Conservation (phyloP, 2,888 invertebrate genomes). For the Alentia gelatinosa region DNA sequence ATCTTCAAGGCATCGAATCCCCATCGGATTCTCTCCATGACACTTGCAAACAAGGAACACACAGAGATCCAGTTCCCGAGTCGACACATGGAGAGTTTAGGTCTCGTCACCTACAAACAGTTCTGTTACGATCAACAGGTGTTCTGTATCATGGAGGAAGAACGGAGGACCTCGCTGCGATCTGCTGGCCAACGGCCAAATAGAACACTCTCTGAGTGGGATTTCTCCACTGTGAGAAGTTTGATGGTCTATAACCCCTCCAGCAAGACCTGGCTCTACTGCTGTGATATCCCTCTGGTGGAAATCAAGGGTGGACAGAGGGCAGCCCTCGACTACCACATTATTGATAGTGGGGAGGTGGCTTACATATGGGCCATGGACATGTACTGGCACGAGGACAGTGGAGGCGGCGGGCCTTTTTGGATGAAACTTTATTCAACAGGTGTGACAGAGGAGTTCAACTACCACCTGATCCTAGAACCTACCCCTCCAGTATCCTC, state of each 20-base stretch:
- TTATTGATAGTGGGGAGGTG: background rate
- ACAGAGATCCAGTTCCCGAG: background rate
- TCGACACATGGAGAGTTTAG: background rate
- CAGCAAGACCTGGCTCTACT: slow-evolving; percentile 17
- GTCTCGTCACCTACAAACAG: slow-evolving; percentile 35
- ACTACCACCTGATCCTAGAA: background rate
- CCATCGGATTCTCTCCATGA: background rate
- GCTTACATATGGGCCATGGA: slow-evolving; percentile 49
- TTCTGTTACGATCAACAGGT: slow-evolving; percentile 27
- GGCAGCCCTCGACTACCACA: slow-evolving; percentile 22
- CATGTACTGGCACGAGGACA: slow-evolving; percentile 31
- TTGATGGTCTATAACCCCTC: background rate
- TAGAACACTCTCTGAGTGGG: background rate
- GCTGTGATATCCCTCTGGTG: slow-evolving; percentile 16
- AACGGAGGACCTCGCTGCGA: background rate
- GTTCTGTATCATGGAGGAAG: slow-evolving; percentile 30
- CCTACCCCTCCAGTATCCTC: slow-evolving; percentile 20
- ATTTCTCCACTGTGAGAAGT: background rate
- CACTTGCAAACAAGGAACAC: background rate
- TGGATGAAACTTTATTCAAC: slow-evolving; percentile 6
- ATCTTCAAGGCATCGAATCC: slow-evolving; percentile 19
- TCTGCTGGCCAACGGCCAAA: background rate
- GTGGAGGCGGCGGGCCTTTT: slow-evolving; percentile 23
- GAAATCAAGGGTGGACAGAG: background rate
- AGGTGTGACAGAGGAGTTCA: background rate